Evolutionary conservation across 2,888 invertebrate species (phyloP), one percentile per base, ranked within the genome.

Genomic region (Agrochola macilenta): DNA sequence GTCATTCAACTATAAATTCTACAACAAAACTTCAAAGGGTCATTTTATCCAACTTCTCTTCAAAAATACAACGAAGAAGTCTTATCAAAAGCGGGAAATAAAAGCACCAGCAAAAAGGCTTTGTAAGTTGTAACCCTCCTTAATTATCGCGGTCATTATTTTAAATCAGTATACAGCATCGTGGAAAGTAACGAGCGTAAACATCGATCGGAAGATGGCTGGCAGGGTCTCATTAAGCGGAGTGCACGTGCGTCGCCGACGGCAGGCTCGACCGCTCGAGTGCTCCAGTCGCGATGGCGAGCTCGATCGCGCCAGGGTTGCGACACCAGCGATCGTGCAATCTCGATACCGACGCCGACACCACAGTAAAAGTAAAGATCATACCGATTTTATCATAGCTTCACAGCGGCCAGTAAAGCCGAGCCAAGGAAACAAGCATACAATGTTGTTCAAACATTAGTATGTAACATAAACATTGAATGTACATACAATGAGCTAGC

Each of bases 221-320:
- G 91, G 84, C 83, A 88, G 91, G 90, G 90, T 91, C 94, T 95
- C 94, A 95, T 95, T 95, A 94, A 90, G 89, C 78, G 70, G 89
- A 84, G 89, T 92, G 94, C 96, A 96, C 96, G 96, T 96, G 96
- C 95, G 93, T 90, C 86, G 95, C 95, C 95, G 89, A 87, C 90
- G 95, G 95, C 92, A 74, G 75, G 60, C 78, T 54, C 76, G 72
- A n/a, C 43, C 43, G 78, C 58, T 46, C 46, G 75, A 63, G 49
- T 20, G 35, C 60, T 69, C 78, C 73, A 84, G 74, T 69, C 63
- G 85, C 88, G 74, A 84, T 80, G 78, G 76, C 73, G 74, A 82
- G 78, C 84, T 82, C 84, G 80, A 80, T 83, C 83, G 79, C 82
- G 74, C 71, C 89, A 91, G 91, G 89, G 91, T 89, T 92, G 90